Evolutionary conservation across 2,888 invertebrate species (phyloP).

Genomic region (Cryptus viduatorius): DNA sequence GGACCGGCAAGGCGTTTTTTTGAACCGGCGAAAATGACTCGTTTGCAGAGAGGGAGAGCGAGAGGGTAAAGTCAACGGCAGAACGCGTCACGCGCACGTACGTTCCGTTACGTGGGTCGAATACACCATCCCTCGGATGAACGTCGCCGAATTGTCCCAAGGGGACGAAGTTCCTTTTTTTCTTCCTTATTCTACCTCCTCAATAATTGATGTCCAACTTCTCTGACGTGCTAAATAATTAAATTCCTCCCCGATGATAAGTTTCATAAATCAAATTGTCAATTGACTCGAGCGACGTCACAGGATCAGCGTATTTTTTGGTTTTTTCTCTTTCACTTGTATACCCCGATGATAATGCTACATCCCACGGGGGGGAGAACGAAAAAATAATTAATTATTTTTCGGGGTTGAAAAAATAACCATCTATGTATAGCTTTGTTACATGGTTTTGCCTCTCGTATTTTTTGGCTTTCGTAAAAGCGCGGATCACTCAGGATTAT

Average conservation of each 20-base stretch:
- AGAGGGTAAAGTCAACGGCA: constrained; percentile 45
- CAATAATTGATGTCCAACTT: constrained; percentile 68
- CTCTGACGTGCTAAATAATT: constrained; percentile 66
- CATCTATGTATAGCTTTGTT: not conserved
- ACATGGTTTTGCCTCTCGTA: not conserved
- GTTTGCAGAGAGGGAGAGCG: constrained; percentile 65
- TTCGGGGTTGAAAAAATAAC: not conserved
- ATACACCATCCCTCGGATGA: constrained; percentile 65
- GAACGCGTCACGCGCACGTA: constrained; percentile 63
- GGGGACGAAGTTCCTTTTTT: constrained; percentile 40
- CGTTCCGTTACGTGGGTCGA: constrained; percentile 67
- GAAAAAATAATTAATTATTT: not conserved
- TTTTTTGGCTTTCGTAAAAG: not conserved
- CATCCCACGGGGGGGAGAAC: not conserved
- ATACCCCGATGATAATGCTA: not conserved
- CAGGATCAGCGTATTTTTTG: constrained; percentile 2
- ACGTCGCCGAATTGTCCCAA: constrained; percentile 66
- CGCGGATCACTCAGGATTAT: constrained; percentile 8
- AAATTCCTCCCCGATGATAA: constrained; percentile 61
- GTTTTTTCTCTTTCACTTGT: not conserved
- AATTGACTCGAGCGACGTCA: constrained; percentile 43
- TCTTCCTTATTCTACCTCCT: constrained; percentile 47
- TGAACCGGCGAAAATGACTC: constrained; percentile 75
- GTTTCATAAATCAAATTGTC: constrained; percentile 61
- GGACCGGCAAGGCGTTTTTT: constrained; percentile 37